These are phyloP conservation scores for Pterocles gutturalis DNA, from an alignment of 2,113 vertebrate genomes.

Conservation along the genomic window DNA sequence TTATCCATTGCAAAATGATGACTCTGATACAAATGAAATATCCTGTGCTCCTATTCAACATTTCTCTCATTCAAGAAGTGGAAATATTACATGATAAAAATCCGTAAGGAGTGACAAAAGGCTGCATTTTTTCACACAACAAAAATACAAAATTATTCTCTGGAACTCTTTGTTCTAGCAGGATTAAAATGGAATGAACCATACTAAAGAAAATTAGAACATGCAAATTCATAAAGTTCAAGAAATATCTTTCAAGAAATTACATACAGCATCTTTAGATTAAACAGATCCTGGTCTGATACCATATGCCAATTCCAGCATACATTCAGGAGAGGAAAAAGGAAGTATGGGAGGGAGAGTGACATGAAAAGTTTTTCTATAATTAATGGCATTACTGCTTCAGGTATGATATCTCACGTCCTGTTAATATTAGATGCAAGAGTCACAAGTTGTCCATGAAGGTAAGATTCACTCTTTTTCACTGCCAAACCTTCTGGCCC, in stretches of 20 bases:
- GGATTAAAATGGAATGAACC: neutral
- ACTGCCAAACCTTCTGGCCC: neutral
- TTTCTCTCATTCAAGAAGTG: slow-evolving; percentile 1
- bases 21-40: slow-evolving; percentile 32
- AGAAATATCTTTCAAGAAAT: neutral
- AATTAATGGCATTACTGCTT: neutral
- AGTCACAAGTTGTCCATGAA: neutral
- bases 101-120: neutral
- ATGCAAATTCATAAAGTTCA: neutral
- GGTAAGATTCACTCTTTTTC: neutral
- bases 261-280: neutral
- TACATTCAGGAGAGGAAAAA: neutral
- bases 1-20: neutral
- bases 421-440: neutral
- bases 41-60: neutral
- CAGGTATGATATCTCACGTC: neutral
- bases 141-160: neutral
- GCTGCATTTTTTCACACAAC: neutral
- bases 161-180: neutral
- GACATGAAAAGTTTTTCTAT: neutral
- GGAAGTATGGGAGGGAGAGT: neutral
- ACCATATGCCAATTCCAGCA: neutral
- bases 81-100: neutral
- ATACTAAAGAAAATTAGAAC: neutral
- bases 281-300: neutral